phyloP scores from a whole-genome alignment of 2,113 vertebrate genomes.

The Rutilus rutilus region DNA sequence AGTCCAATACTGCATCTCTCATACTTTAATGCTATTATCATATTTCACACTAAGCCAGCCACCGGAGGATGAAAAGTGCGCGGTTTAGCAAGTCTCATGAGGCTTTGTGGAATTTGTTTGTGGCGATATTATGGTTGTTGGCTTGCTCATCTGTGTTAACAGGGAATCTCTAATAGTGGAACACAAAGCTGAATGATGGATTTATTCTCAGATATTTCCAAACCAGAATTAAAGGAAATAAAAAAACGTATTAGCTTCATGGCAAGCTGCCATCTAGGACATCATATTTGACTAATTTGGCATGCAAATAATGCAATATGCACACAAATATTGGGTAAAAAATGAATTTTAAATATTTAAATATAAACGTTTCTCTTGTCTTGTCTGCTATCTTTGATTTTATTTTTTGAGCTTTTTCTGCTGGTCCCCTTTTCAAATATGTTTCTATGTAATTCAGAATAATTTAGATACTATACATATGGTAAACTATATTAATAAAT shows the following conservation, averaged over 20 bases:
- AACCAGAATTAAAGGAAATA: background rate
- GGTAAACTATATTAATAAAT: too few species aligned
- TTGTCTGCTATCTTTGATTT: too few species aligned
- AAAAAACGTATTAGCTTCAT: too few species aligned
- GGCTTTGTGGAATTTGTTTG: conserved; percentile 34
- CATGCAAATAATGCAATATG: background rate
- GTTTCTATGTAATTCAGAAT: too few species aligned
- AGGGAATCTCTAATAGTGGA: background rate
- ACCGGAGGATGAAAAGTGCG: background rate
- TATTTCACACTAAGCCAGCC: conserved; percentile 15
- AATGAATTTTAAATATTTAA: background rate
- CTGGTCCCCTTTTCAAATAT: too few species aligned
- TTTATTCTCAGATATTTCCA: background rate
- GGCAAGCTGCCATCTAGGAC: too few species aligned
- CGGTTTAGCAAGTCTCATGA: conserved; percentile 8
- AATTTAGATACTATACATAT: too few species aligned
- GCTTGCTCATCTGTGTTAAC: background rate
- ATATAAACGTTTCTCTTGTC: too few species aligned
- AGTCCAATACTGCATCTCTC: background rate
- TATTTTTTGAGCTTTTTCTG: too few species aligned
- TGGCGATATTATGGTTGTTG: conserved; percentile 1
- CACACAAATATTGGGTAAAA: background rate
- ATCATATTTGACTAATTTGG: background rate
- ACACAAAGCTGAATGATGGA: background rate
- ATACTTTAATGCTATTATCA: conserved; percentile 10